Base-by-base conservation (phyloP, 2,113 vertebrate genomes). In the Aphyosemion australe region DNA sequence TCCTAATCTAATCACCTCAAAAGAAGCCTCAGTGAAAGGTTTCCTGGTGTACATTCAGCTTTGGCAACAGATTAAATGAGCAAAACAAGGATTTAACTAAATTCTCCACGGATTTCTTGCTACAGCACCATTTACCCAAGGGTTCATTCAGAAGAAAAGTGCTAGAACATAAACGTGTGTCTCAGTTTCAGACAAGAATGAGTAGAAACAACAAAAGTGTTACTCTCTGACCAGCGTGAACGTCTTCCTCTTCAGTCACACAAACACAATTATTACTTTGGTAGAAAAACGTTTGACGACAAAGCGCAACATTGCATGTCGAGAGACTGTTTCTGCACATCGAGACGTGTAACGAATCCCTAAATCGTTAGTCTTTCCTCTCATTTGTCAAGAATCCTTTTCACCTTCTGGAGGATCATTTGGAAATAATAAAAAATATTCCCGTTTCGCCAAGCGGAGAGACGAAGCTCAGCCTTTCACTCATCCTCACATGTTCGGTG, bases 251-350 rank as follows among this genome's bases (percentile, higher is more conserved):
- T 21, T 53, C 67, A 50, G 21, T 59, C 41, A 54, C 50, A 56
- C 58, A 57, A 70, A 42, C 18, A 26, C 18, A 52, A 65, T 62
- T n/a, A 43, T 73, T 78, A 63, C 83, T 85, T 84, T 85, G 83
- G 78, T 60, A 39, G 67, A 56, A 12, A 16, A 16, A 34, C 18
- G 60, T 77, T 52, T 51, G 53, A 69, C 61, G 52, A 45, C 16
- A 20, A 67, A 76, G 61, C 43, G 20, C 56, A 71, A 74, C 76
- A 74, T 63, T 64, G 41, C 41, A 42, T 12, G 12, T 12, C 41
- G 2, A 12, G 10, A 42, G 41, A 42, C 41, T 2, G 58, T 8
- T 26, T 26, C 26, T 26, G 26, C 26, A 26, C 26, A 26, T 5
- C 5, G 26, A 26, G 26, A 26, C 26, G 1, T 26, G 26, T 26